phyloP scores from a whole-genome alignment of 2,113 vertebrate genomes.

The Rhineura floridana region DNA sequence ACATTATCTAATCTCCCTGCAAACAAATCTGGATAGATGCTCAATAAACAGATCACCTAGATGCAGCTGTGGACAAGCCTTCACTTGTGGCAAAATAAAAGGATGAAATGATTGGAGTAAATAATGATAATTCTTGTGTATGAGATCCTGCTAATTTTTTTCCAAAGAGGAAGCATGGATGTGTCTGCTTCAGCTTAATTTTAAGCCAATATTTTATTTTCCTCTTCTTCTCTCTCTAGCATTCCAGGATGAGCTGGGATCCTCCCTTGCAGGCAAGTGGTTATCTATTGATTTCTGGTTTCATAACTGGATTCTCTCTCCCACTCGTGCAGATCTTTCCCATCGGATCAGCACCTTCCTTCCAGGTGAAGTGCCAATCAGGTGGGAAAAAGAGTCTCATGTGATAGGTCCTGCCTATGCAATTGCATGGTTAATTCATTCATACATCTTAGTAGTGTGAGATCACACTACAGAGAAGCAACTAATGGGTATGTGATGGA shows the following conservation, averaged over 20 bases:
- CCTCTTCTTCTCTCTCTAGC: slow-evolving; percentile 3
- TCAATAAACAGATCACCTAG: no score
- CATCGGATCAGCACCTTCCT: neutral
- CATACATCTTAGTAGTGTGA: neutral
- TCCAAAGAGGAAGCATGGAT: neutral
- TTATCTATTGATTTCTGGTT: neutral
- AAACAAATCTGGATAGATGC: no score
- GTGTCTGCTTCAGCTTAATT: neutral
- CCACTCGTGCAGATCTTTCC: neutral
- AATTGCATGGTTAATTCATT: neutral
- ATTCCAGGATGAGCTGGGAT: neutral
- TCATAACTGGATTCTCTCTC: neutral
- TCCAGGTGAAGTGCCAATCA: neutral
- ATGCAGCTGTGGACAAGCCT: no score
- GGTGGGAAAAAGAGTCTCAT: neutral
- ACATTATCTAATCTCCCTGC: no score
- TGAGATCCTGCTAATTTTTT: neutral
- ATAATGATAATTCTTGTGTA: neutral
- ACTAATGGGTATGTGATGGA: neutral
- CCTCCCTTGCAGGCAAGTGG: slow-evolving; percentile 16
- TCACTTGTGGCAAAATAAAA: neutral
- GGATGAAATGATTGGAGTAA: neutral
- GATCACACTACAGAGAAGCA: neutral
- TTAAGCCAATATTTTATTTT: neutral
- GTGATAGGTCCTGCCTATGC: neutral